Evolutionary conservation across 35 echinoderm and acorn worm genomes (phyloP).

Genomic region (Heliocidaris tuberculata): DNA sequence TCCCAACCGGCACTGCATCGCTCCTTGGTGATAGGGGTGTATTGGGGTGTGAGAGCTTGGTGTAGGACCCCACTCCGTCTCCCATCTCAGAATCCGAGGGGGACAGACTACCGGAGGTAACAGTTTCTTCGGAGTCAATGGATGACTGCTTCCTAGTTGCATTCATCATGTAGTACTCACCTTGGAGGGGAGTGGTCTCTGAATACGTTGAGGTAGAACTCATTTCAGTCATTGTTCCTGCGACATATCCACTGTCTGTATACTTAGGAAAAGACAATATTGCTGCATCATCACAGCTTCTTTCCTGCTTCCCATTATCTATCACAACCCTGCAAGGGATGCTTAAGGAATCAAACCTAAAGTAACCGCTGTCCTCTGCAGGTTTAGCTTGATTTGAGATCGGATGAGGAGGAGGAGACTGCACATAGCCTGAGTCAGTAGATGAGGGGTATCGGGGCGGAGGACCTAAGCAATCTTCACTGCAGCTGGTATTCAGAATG

Average conservation of each 20-base stretch:
- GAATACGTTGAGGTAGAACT: not conserved
- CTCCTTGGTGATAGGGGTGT: not conserved
- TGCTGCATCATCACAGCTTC: not conserved
- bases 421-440: not conserved
- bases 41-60: constrained; percentile 24
- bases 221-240: not conserved
- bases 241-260: not conserved
- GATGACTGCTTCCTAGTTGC: not conserved
- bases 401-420: not conserved
- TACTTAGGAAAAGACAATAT: not conserved
- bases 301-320: not conserved
- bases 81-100: constrained; percentile 2
- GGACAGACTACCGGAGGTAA: not conserved
- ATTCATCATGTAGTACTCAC: not conserved
- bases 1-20: not conserved
- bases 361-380: not conserved
- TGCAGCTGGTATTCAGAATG: constrained; percentile 13
- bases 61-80: constrained; percentile 29
- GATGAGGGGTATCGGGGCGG: not conserved
- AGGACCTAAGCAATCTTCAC: not conserved
- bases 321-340: not conserved
- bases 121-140: not conserved
- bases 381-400: not conserved
- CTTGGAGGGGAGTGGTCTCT: not conserved
- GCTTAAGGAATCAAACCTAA: not conserved